Evolutionary conservation across 2,113 vertebrate species (phyloP), one percentile per base, ranked within the genome.

Genomic region (Mobula hypostoma): DNA sequence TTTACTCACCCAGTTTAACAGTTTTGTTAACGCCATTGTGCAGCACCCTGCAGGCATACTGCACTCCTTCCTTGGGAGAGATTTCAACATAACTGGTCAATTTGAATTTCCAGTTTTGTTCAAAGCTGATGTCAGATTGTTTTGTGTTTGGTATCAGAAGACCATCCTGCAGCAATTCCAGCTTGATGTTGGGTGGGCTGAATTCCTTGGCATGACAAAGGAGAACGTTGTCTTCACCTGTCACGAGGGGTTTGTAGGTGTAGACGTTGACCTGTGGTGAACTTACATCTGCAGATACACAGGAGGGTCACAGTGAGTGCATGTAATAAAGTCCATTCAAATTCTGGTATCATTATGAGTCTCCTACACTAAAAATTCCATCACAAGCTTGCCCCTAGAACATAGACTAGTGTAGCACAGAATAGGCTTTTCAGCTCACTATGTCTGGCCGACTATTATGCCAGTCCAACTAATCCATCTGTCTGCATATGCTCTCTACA

Each of bases 61-160:
- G 21, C 19, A 1, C 0, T 11, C 36, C 36, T 0, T 0, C 21
- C 17, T 27, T 5, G 17, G 90, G 90, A 11, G 0, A 5, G 19
- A 93, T 27, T 0, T 72, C 8, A 0, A 48, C 36, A n/a, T 17
- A 29, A 0, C 0, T 72, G 36, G 36, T 48, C 0, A 74, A 36
- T 2, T 40, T 72, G 90, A 72, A 93, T 5, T 68, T 93, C 90
- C 90, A 93, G 36, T 93, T 68, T 24, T 32, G 1, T 36, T 74
- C 90, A 21, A 93, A 93, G 90, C 48, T 68, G 32, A 93, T n/a
- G 68, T 93, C 90, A 74, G 32, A 24, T 19, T 93, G 90, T 2
- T 72, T 48, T 15, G 90, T 21, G 3, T 93, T 29, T 4, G 7
- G 3, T 2, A 93, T 21, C 17, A 1, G 0, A 0, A 0, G 1